Conservation (phyloP, 1,140 invertebrate species). For the Drosophila miranda region DNA sequence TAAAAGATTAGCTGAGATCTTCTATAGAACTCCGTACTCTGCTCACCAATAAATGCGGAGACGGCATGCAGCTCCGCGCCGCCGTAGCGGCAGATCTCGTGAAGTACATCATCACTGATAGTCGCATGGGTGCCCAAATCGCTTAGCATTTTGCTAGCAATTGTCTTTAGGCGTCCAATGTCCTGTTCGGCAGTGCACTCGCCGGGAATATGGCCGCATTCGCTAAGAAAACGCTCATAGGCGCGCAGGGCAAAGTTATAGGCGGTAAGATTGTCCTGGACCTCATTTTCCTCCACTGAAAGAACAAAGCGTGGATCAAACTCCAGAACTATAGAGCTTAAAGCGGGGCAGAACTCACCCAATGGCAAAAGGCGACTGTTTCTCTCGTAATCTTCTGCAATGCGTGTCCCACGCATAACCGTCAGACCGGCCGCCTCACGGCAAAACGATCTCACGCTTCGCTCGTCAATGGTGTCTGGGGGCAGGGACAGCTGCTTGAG, state of each 20-base stretch:
- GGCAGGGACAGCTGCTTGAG: slow-evolving; percentile 89
- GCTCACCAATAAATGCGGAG: slow-evolving; percentile 93
- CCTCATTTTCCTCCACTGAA: slow-evolving; percentile 81
- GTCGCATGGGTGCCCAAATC: slow-evolving; percentile 92
- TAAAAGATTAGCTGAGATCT: background rate
- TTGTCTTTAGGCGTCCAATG: slow-evolving; percentile 92
- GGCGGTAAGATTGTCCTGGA: slow-evolving; percentile 92
- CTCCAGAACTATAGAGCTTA: too few relatives aligned
- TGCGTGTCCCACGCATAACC: slow-evolving; percentile 90
- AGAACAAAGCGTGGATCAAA: background rate
- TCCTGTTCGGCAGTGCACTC: slow-evolving; percentile 95
- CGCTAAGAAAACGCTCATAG: slow-evolving; percentile 93
- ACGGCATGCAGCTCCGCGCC: slow-evolving; percentile 97
- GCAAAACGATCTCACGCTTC: slow-evolving; percentile 92
- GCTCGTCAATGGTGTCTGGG: slow-evolving; percentile 88
- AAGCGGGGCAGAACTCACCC: slow-evolving; percentile 25
- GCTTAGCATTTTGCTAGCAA: slow-evolving; percentile 90
- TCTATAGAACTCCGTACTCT: background rate
- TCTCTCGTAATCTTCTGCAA: slow-evolving; percentile 89
- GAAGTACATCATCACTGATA: slow-evolving; percentile 96
- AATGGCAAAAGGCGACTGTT: slow-evolving; percentile 66
- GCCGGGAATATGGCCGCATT: slow-evolving; percentile 95
- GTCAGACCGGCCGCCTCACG: slow-evolving; percentile 91
- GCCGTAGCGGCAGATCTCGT: slow-evolving; percentile 97
- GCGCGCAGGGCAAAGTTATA: slow-evolving; percentile 96